Percentiles rank a stretch among this genome's conserved stretches.
These are phyloP conservation scores for Xiphorhynchus erythropygius DNA, from an alignment of 2,797 vertebrate species.

Conservation along the genomic window DNA sequence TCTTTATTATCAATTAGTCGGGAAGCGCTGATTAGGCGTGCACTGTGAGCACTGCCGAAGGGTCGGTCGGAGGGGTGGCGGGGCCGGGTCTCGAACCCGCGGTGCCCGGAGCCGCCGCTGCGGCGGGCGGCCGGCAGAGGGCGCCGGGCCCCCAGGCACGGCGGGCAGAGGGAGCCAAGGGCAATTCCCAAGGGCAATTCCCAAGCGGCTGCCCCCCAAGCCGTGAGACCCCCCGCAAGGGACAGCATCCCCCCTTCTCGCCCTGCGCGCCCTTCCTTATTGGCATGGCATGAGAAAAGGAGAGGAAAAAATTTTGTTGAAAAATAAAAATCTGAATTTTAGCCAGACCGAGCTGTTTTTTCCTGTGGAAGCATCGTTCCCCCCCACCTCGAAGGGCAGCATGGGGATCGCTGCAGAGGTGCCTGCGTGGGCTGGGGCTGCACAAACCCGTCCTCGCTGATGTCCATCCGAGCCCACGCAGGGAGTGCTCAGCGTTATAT, in stretches of 20 bases:
- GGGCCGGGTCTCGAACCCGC: background rate
- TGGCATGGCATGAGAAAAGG: fast-evolving
- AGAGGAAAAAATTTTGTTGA: no score
- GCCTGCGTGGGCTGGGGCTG: background rate
- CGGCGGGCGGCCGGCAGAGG: conserved; percentile 8
- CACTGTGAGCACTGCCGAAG: fast-evolving
- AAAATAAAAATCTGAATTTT: background rate
- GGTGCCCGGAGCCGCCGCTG: fast-evolving
- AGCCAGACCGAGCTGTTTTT: fast-evolving
- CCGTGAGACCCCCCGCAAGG: background rate
- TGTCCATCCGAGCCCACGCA: fast-evolving
- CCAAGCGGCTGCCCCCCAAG: background rate
- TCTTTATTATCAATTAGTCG: background rate
- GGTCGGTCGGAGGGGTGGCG: background rate
- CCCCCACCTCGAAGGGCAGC: background rate
- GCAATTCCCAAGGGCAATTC: background rate
- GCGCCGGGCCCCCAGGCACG: conserved; percentile 10
- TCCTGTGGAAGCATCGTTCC: fast-evolving
- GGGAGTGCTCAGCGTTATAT: background rate
- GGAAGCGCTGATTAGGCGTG: fast-evolving
- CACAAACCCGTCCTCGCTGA: background rate
- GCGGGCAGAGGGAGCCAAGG: background rate
- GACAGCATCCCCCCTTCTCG: fast-evolving
- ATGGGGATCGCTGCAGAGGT: background rate
- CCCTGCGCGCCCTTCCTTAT: fast-evolving